Base-by-base conservation (phyloP, 2,113 vertebrate species). In the Chionodraco myersi region DNA sequence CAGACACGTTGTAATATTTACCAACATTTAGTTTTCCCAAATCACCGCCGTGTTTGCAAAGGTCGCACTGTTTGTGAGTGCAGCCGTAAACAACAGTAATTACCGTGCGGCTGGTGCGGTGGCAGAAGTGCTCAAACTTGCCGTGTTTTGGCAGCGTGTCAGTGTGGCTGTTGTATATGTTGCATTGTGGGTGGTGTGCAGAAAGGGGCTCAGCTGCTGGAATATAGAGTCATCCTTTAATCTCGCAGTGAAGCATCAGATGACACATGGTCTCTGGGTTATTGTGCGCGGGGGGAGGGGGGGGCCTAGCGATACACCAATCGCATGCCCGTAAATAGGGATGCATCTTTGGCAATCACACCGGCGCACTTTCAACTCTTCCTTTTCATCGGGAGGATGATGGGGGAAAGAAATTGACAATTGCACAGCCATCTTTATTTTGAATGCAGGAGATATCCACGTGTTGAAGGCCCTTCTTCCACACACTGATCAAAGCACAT, bases 161-260 rank as follows among this genome's bases (percentile, higher is more conserved):
- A 64, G 51, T 34, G n/a, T 70, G 67, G 36, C 51, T 77, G 71
- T 16, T 18, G 62, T 64, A 65, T 80, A 70, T 34, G 80, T 63
- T 72, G 57, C 36, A 30, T 34, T n/a, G 71, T 53, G 62, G 72
- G 63, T 72, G 78, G 15, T 45, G 67, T 77, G 54, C 64, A 57
- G 59, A 5, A 54, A 23, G 18, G 72, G 76, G 77, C 79, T 88
- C 89, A 86, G 86, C 84, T 90, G 82, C 51, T n/a, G 66, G 59
- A 45, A 74, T 64, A 44, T 87, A 87, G 72, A 72, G 64, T 59
- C 70, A 21, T 77, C 75, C 82, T 82, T 90, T 84, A 61, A 90
- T 84, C 77, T 76, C 44, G 48, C 68, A 34, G 14, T 71, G 79
- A 72, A 45, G 80, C 58, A 34, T 30, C 15, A 10, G 58, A 68